A percentile compares a stretch with the other conserved stretches of the same genome.
These are phyloP conservation scores for Sarcophaga rosellei DNA, from an alignment of 2,888 invertebrate genomes.

Conservation along the genomic window DNA sequence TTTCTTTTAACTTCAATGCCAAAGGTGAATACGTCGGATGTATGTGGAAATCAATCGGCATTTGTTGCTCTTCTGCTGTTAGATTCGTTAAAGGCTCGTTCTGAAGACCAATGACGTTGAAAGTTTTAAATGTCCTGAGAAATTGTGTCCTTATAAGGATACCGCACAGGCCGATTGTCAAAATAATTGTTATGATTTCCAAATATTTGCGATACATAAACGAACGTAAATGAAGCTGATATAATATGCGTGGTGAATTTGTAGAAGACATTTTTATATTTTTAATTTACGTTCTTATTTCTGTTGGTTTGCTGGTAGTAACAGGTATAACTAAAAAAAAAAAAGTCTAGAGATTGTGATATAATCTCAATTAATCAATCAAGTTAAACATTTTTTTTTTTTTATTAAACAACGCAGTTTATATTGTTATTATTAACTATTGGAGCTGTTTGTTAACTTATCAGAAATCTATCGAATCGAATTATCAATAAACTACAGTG, in stretches of 20 bases:
- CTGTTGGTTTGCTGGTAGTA: background rate
- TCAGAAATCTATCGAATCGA: too few species aligned
- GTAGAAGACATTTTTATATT: background rate
- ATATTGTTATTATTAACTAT: too few species aligned
- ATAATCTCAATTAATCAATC: too few species aligned
- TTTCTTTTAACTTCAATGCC: slow-evolving; percentile 66
- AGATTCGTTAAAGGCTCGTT: background rate
- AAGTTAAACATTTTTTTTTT: too few species aligned
- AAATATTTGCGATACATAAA: slow-evolving; percentile 33
- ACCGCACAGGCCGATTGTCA: background rate
- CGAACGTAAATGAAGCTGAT: background rate
- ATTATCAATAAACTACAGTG: too few species aligned
- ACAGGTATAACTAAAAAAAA: too few species aligned
- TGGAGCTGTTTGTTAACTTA: too few species aligned
- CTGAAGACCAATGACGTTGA: background rate
- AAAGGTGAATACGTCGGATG: background rate
- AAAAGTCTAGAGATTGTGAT: too few species aligned
- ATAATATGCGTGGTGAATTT: background rate
- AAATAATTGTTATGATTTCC: slow-evolving; percentile 19
- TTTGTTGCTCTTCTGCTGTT: background rate
- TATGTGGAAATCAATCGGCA: too few species aligned
- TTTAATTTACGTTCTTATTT: background rate
- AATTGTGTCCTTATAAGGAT: background rate
- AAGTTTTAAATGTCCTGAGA: background rate
- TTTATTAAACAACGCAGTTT: too few species aligned